Conservation (phyloP, 2,113 vertebrate species). For the Otus sunia region DNA sequence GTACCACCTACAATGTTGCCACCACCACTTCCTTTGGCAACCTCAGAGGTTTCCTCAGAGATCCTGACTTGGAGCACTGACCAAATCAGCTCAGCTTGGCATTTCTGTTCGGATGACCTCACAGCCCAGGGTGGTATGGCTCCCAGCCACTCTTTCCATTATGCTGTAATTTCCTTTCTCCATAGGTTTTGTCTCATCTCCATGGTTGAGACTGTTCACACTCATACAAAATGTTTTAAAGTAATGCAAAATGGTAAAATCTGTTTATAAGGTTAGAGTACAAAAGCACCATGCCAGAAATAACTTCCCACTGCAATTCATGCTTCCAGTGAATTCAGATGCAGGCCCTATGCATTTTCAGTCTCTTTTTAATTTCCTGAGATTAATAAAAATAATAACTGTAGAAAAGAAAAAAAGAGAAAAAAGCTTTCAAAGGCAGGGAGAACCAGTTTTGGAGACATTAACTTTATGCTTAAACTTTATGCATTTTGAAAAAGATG, state of each 20-base stretch:
- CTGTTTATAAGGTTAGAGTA: neutral
- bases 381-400: conserved; percentile 9
- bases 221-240: neutral
- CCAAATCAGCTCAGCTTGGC: conserved; percentile 22
- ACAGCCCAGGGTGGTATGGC: conserved; percentile 48
- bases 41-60: neutral
- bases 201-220: neutral
- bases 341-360: neutral
- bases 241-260: neutral
- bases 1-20: conserved; percentile 24
- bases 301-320: neutral
- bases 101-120: conserved; percentile 46
- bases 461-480: neutral
- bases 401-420: neutral
- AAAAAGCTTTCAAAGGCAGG: neutral
- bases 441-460: neutral
- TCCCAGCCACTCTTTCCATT: conserved; percentile 51
- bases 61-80: neutral
- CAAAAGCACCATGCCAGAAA: neutral
- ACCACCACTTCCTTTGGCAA: neutral
- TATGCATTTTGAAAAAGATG: neutral
- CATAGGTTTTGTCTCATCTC: conserved; percentile 23
- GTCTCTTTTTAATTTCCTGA: conserved; percentile 1
- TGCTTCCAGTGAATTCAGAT: neutral
- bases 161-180: conserved; percentile 46